Base-by-base conservation (phyloP, 2,113 vertebrate genomes). In the Vimba vimba region DNA sequence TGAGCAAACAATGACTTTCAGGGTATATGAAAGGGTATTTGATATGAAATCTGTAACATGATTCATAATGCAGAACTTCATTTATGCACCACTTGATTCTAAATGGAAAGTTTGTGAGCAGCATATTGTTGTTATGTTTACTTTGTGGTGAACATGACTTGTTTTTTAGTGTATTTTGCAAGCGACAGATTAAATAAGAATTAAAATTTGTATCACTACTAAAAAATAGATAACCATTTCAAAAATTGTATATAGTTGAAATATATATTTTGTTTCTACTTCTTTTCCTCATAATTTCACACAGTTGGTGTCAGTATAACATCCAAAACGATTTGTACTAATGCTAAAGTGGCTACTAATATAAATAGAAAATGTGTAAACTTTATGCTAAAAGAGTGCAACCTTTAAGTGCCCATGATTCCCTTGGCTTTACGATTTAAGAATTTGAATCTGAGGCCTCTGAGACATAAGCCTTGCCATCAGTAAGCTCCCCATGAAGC, bases 401-500 rank as follows among this genome's bases (percentile, higher is more conserved):
- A 5, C 10, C n/a, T 36, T n/a, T 60, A 60, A 59, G 13, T 78
- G 55, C 4, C 21, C 10, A 6, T 17, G 1, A 9, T 55, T 30
- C 33, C 25, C 50, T 59, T 60, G 50, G 6, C 50, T 23, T 8
- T 59, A 55, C 0, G 0, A 76, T 76, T 52, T 76, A 50, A 43
- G 10, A 36, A n/a, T 64, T 13, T 27, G 8, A 64, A 60, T 68
- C 19, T 27, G 8, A 68, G 15, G 1, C 25, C 62, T 11, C 9
- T 64, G 36, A 47, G n/a, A 30, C 4, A 27, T 89, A 79, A 84
- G 30, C 52, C 59, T 78, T n/a, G 83, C 74, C 33, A 59, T 36
- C 33, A 81, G n/a, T 66, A 82, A 69, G 45, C 79, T 69, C 62
- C 45, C 69, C 27, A 15, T 52, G 66, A 89, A 91, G 76, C 91